A percentile compares a stretch with the other conserved stretches of the same genome.
Conservation (phyloP, 2,113 vertebrate species). For the Podilymbus podiceps region DNA sequence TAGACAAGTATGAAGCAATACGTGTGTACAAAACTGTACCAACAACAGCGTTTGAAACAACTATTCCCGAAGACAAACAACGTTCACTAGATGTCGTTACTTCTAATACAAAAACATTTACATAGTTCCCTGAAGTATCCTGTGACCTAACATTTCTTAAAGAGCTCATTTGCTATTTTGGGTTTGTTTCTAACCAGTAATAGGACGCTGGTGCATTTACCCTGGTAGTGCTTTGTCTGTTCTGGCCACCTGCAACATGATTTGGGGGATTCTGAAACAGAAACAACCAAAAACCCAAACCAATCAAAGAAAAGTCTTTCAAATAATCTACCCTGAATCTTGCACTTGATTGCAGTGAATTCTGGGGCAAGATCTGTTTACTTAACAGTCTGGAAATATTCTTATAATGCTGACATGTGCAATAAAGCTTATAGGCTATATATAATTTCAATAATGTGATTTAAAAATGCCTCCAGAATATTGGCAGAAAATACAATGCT, state of each 20-base stretch:
- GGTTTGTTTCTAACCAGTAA: not conserved
- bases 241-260: not conserved
- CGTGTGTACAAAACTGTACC: not conserved
- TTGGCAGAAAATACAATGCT: not conserved
- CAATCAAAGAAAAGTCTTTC: not conserved
- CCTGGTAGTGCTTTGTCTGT: not conserved
- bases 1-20: not conserved
- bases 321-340: not conserved
- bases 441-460: not conserved
- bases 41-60: not conserved
- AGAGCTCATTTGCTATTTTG: not conserved
- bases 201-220: not conserved
- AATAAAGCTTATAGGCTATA: not conserved
- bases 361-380: not conserved
- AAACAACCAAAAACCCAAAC: not conserved
- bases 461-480: not conserved
- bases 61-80: not conserved
- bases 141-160: not conserved
- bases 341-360: not conserved
- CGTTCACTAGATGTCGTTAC: not conserved
- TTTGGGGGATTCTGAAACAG: not conserved
- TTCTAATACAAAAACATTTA: not conserved
- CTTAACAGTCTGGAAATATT: not conserved
- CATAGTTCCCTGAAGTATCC: not conserved
- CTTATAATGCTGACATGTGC: not conserved